These are phyloP conservation scores for Calonectris borealis DNA, from an alignment of 2,113 vertebrate species.

Conservation along the genomic window DNA sequence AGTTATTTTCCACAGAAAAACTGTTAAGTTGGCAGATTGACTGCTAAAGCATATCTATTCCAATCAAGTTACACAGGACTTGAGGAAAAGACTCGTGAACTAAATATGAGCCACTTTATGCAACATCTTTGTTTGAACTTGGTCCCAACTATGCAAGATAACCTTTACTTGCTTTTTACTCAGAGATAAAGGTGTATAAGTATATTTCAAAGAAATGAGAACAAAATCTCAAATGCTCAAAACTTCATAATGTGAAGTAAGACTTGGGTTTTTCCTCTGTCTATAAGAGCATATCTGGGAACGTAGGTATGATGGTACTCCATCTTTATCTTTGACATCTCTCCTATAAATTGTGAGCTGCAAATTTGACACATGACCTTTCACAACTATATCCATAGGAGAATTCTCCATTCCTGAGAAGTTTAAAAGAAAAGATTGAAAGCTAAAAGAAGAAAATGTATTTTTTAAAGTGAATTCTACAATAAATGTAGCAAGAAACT, in stretches of 20 bases:
- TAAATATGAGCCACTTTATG: slow-evolving; percentile 24
- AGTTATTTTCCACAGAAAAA: slow-evolving; percentile 50
- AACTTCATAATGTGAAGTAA: neutral
- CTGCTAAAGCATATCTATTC: slow-evolving; percentile 33
- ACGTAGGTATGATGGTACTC: neutral
- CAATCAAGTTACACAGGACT: slow-evolving; percentile 27
- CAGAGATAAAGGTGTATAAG: neutral
- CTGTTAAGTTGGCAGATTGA: slow-evolving; percentile 48
- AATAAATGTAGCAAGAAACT: neutral
- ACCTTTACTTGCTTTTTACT: neutral
- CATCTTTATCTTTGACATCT: neutral
- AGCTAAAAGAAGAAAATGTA: neutral
- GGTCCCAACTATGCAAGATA: neutral
- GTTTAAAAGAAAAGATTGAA: neutral
- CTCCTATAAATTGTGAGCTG: neutral
- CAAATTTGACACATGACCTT: neutral
- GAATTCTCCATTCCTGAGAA: neutral
- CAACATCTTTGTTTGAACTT: slow-evolving; percentile 8
- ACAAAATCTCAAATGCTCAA: neutral
- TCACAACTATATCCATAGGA: neutral
- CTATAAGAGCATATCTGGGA: neutral
- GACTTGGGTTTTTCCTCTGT: neutral
- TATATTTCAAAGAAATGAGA: neutral
- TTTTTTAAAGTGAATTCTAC: neutral
- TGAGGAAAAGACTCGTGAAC: slow-evolving; percentile 23